These are phyloP conservation scores for Diadumene lineata DNA, from an alignment of 92 coral and sea anemone genomes.

Conservation along the genomic window DNA sequence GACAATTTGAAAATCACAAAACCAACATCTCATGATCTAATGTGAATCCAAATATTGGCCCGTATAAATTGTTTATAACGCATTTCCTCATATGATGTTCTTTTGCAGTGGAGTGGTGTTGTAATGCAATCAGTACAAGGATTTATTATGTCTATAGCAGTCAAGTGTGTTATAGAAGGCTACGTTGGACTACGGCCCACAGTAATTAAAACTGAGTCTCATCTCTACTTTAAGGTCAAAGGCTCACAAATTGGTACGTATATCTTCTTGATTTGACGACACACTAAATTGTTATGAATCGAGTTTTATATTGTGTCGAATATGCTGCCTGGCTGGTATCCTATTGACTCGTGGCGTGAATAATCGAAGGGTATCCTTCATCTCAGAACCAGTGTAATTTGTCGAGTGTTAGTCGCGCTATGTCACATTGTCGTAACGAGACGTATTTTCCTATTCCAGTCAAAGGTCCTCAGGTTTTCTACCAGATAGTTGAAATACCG, in stretches of 20 bases:
- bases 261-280: background rate
- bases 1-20: no score
- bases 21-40: no score
- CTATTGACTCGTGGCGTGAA: no score
- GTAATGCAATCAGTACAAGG: background rate
- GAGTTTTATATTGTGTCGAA: no score
- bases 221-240: constrained; percentile 19
- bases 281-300: no score
- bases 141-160: constrained; percentile 3
- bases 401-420: background rate
- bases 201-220: background rate
- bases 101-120: background rate
- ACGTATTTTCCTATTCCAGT: background rate
- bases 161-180: background rate
- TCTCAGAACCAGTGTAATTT: no score
- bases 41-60: no score
- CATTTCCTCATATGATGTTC: no score
- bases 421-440: background rate
- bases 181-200: background rate
- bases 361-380: no score
- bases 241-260: constrained; percentile 26
- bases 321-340: no score
- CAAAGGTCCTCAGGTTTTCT: background rate
- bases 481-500: background rate
- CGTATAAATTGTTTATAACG: no score